Percentiles rank a stretch among this genome's conserved stretches.
phyloP scores from a whole-genome alignment of 2,113 vertebrate species.

The Numida meleagris region DNA sequence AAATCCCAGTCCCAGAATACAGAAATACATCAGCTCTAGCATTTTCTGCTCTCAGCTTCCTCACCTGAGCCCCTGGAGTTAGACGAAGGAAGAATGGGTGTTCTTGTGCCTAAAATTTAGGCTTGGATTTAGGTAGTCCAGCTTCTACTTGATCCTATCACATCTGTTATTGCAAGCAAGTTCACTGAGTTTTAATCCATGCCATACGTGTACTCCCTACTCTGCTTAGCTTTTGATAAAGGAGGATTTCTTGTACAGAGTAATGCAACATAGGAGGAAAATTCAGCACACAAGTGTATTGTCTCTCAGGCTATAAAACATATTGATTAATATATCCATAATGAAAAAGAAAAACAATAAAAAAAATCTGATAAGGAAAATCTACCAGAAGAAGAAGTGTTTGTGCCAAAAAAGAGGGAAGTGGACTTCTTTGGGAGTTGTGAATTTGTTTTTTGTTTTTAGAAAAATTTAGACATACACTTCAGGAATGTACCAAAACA shows the following conservation, averaged over 20 bases:
- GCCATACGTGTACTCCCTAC: not conserved
- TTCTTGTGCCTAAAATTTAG: not conserved
- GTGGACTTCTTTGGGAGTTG: not conserved
- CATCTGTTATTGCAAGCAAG: not conserved
- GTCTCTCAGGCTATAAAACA: not conserved
- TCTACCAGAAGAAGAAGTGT: not conserved
- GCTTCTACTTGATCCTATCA: not conserved
- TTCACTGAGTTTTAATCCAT: not conserved
- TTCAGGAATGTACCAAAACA: not conserved
- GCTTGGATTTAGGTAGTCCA: not conserved
- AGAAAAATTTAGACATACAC: not conserved
- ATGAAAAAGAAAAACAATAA: not conserved
- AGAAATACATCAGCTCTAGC: not conserved
- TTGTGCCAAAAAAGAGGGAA: not conserved
- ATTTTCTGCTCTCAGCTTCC: not conserved
- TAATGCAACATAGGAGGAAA: not conserved
- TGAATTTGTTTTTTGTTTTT: not conserved
- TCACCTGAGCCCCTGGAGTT: not conserved
- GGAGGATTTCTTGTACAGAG: not conserved
- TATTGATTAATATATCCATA: not conserved
- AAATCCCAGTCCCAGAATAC: not conserved
- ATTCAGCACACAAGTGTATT: not conserved
- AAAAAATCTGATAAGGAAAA: not conserved
- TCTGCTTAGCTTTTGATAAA: not conserved
- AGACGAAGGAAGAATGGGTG: not conserved